Base-by-base conservation (phyloP, 2,888 invertebrate genomes). In the Trichacis sp. region DNA sequence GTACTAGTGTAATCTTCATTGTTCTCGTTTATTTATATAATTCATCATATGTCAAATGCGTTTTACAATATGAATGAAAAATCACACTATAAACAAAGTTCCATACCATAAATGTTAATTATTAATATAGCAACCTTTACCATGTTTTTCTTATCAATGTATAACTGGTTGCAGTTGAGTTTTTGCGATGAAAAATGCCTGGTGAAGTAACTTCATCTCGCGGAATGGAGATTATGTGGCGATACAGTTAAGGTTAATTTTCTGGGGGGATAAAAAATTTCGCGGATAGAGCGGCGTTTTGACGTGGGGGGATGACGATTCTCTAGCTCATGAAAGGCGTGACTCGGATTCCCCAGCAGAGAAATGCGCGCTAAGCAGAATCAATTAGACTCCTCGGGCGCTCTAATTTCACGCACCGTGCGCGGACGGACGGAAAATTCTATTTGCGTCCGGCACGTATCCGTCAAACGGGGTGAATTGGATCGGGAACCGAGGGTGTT, bases 381-480 rank as follows among this genome's bases (percentile, higher is more conserved):
- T 54, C 29, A 43, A 46, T 55, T 49, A 38, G 45, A 51, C 43
- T 40, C 45, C 15, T 15, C 42, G 33, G 48, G 38, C 33, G 20
- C 43, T 30, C 17, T 40, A 24, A 55, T 58, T 53, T 55, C 48
- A 49, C 40, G 43, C 52, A 15, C 9, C 29, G n/a, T 36, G 38
- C 36, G 8, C 1, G 5, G 12, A 45, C 9, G 19, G 33, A 33
- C 18, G 30, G 19, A 50, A 51, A 51, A 46, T 53, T 66, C 65
- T 61, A 54, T 58, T 61, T 58, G 29, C 58, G 55, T 61, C 52
- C 24, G 24, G 24, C 24, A 24, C 8, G 8, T 24, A 24, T 24
- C 24, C 24, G 24, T 24, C 24, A 24, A 24, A 24, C 8, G 24
- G 24, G 24, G 8, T 24, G 8, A 24, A 24, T 24, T 24, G 3